Conservation (phyloP, 2,888 invertebrate genomes). For the Sesamia inferens region DNA sequence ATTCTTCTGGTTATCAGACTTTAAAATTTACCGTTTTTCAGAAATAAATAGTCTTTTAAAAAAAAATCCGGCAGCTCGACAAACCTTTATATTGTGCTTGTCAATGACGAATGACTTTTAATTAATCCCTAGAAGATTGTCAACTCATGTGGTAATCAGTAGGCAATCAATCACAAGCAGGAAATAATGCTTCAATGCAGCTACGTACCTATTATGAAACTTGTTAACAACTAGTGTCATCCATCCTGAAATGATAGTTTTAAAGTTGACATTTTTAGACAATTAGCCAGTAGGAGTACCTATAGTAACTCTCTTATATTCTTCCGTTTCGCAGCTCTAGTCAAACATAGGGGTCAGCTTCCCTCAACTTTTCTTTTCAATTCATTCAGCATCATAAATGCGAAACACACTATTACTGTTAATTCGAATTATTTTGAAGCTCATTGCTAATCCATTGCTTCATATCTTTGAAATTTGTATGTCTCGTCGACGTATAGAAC, state of each 20-base stretch:
- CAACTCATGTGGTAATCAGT: slow-evolving; percentile 26
- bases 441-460: too few species aligned
- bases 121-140: slow-evolving; percentile 31
- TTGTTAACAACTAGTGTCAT: background rate
- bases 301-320: background rate
- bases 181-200: slow-evolving; percentile 24
- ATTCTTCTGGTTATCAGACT: background rate
- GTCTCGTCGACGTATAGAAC: too few species aligned
- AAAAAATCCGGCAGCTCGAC: background rate
- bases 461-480: too few species aligned
- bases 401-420: too few species aligned
- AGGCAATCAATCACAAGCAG: slow-evolving; percentile 7
- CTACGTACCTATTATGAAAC: background rate
- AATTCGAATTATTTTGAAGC: too few species aligned
- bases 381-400: too few species aligned
- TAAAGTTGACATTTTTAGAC: background rate
- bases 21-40: background rate
- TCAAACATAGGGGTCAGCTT: background rate
- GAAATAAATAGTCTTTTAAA: background rate
- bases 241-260: background rate
- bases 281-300: too few species aligned
- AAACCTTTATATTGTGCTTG: slow-evolving; percentile 8
- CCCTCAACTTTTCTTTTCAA: background rate
- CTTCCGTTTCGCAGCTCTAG: background rate
- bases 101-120: slow-evolving; percentile 31